Conservation (phyloP, 2,797 vertebrate species). For the Channa striata region DNA sequence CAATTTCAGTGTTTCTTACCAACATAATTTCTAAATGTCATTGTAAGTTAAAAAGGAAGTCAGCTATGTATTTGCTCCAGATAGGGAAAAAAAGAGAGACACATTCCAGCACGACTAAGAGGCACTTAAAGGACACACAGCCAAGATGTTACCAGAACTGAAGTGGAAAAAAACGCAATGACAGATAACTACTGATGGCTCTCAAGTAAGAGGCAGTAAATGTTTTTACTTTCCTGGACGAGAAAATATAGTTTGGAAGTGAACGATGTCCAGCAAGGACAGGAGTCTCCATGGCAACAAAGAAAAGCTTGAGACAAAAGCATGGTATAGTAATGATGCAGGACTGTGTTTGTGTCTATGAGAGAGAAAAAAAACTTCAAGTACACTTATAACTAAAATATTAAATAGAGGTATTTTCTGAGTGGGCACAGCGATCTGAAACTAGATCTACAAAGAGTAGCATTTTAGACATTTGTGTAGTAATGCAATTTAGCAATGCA, state of each 20-base stretch:
- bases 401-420: not conserved
- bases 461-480: slow-evolving; percentile 12
- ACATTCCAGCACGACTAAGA: slow-evolving; percentile 36
- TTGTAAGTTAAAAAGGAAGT: not conserved
- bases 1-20: too few species aligned
- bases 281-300: slow-evolving; percentile 78
- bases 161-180: not conserved
- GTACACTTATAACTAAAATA: slow-evolving; percentile 19
- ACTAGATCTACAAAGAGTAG: slow-evolving; percentile 3
- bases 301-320: slow-evolving; percentile 64
- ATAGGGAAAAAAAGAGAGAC: slow-evolving; percentile 19
- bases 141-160: slow-evolving; percentile 22
- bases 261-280: slow-evolving; percentile 55
- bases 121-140: slow-evolving; percentile 19
- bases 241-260: slow-evolving; percentile 48
- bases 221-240: slow-evolving; percentile 37
- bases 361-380: slow-evolving; percentile 17
- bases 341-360: slow-evolving; percentile 10
- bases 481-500: not conserved
- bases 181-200: slow-evolving; percentile 12
- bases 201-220: slow-evolving; percentile 29
- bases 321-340: slow-evolving; percentile 51
- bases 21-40: too few species aligned
- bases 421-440: slow-evolving; percentile 6
- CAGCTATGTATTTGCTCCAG: slow-evolving; percentile 46